phyloP scores from a whole-genome alignment of 2,797 vertebrate species.

The Glyptemys insculpta region DNA sequence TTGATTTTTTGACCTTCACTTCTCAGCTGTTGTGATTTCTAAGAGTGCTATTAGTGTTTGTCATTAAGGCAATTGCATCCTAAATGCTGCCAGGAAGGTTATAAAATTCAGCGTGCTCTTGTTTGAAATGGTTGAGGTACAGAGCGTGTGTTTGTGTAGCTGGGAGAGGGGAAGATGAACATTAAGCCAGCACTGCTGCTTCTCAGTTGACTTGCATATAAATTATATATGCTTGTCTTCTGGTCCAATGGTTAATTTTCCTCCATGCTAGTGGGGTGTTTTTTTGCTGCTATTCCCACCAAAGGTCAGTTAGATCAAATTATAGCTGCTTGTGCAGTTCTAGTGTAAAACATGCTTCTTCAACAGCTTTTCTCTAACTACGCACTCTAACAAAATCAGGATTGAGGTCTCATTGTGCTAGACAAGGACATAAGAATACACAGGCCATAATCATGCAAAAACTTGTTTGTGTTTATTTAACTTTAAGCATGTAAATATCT shows the following conservation, averaged over 20 bases:
- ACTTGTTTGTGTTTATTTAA: not conserved
- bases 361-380: conserved; percentile 1
- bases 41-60: conserved; percentile 48
- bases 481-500: not conserved
- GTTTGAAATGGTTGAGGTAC: conserved; percentile 13
- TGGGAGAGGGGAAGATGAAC: not conserved
- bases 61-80: conserved; percentile 49
- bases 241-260: conserved; percentile 49
- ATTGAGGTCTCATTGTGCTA: too few relatives aligned
- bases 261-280: conserved; percentile 1
- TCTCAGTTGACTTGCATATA: conserved; percentile 31
- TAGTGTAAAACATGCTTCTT: not conserved
- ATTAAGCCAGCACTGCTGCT: not conserved
- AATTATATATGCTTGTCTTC: conserved; percentile 31
- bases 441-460: not conserved
- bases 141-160: not conserved
- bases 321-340: conserved; percentile 9
- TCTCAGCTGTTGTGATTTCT: conserved; percentile 67
- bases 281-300: not conserved
- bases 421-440: not conserved
- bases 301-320: conserved; percentile 53
- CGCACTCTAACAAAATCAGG: not conserved
- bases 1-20: conserved; percentile 49
- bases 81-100: conserved; percentile 32
- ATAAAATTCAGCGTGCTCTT: conserved; percentile 50